Evolutionary conservation across 1,140 invertebrate genomes (phyloP), one percentile per base, ranked within the genome.

Genomic region (Bombus sylvicola): DNA sequence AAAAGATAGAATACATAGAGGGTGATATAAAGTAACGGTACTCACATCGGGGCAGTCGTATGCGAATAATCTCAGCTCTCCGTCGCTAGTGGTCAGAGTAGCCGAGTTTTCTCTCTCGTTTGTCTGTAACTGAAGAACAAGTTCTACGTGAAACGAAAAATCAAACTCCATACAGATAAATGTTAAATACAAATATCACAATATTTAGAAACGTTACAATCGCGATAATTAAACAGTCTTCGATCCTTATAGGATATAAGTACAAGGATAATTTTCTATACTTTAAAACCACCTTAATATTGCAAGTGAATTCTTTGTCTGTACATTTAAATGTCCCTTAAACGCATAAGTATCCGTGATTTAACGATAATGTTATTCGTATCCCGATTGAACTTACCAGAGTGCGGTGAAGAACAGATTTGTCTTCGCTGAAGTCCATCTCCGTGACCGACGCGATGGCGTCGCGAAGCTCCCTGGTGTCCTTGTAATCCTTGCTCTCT

Each of bases 21-120:
- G 34, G 9, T 28, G 31, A 9, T 57, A 47, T 10, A 39, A 74
- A 2, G 31, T 25, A 22, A 25, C 18, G 37, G 85, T 88, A 95
- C 95, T 95, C 90, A 95, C 95, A 93, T 95, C 95, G 81, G 94
- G 94, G 89, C 93, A 95, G 91, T 95, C 95, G 80, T 95, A 95
- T 83, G 95, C 95, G 78, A 94, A 95, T 80, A 95, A 92, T 90
- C 94, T 93, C 81, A 95, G 87, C 88, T 95, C 94, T 79, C 95
- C 95, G 82, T 95, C 95, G 86, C 93, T 95, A 62, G 95, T 95
- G 80, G 94, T 95, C 53, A 95, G 80, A 64, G 94, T 95, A 10
- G 95, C 94, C 10, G 95, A 95, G 78, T 93, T 95, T 89, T 95
- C 95, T 91, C 94, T 93, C 88, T 95, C 94, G 80, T 94, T 95